phyloP scores from a whole-genome alignment of 2,797 vertebrate species.

The Diceros bicornis region DNA sequence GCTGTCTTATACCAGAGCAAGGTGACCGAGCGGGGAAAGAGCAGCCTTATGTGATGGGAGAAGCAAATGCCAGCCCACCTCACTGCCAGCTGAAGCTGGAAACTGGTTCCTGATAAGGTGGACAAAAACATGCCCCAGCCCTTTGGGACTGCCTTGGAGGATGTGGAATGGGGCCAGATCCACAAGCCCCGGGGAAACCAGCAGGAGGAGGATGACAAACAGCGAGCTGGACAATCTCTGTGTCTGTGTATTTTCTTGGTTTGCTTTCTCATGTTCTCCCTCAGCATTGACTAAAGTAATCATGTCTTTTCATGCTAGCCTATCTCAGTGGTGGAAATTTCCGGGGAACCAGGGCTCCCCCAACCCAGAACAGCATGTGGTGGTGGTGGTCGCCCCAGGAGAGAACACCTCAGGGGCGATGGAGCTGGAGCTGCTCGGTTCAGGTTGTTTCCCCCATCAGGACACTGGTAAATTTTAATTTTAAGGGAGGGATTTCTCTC shows the following conservation, averaged over 20 bases:
- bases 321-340: neutral
- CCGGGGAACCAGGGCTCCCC: neutral
- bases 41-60: fast-evolving
- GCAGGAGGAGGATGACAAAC: neutral
- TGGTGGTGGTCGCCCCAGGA: fast-evolving
- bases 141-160: neutral
- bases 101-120: neutral
- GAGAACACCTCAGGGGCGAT: neutral
- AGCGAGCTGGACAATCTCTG: neutral
- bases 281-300: neutral
- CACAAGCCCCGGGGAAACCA: neutral
- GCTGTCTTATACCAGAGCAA: neutral
- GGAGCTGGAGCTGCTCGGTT: neutral
- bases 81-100: neutral
- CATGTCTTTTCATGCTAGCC: neutral
- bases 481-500: neutral
- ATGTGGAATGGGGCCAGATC: neutral
- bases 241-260: neutral
- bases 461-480: neutral
- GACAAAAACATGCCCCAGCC: neutral
- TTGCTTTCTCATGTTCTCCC: neutral
- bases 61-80: neutral
- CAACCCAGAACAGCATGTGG: neutral
- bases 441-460: neutral
- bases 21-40: neutral